phyloP scores from a whole-genome alignment of 2,113 vertebrate genomes.

The Callocephalon fimbriatum region DNA sequence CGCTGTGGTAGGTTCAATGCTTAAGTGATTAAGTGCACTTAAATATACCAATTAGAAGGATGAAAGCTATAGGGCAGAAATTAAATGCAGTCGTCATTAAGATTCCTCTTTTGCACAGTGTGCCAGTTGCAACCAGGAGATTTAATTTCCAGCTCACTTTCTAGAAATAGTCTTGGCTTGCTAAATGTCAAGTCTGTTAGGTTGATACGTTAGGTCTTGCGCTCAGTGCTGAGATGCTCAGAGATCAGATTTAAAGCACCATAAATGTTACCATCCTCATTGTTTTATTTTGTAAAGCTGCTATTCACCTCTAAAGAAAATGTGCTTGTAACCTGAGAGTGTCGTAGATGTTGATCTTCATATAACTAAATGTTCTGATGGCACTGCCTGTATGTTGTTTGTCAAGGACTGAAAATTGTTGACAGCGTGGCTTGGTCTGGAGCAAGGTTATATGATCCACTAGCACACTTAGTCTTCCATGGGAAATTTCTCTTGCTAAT shows the following conservation, averaged over 20 bases:
- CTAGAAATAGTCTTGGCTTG: conserved; percentile 58
- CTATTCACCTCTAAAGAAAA: conserved; percentile 39
- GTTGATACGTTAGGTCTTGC: not conserved
- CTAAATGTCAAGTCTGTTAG: conserved; percentile 32
- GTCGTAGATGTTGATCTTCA: not conserved
- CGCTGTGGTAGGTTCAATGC: not conserved
- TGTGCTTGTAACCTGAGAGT: not conserved
- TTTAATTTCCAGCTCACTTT: conserved; percentile 38
- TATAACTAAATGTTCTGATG: not conserved
- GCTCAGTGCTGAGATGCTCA: not conserved
- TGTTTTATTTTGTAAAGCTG: not conserved
- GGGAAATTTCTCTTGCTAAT: conserved; percentile 47
- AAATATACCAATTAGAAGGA: conserved; percentile 25
- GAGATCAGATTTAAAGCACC: not conserved
- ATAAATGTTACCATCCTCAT: not conserved
- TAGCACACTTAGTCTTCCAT: not conserved
- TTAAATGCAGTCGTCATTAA: not conserved
- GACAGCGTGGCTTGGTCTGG: not conserved
- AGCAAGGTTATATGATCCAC: conserved; percentile 34
- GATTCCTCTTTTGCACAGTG: not conserved
- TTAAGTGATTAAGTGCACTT: conserved; percentile 34
- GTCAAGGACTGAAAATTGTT: not conserved
- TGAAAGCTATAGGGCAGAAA: conserved; percentile 18
- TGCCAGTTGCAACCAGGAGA: conserved; percentile 9
- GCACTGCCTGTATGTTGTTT: not conserved